Percentiles rank a stretch among this genome's conserved stretches.
Conservation (phyloP, 2,113 vertebrate species). For the Pycnonotus jocosus region DNA sequence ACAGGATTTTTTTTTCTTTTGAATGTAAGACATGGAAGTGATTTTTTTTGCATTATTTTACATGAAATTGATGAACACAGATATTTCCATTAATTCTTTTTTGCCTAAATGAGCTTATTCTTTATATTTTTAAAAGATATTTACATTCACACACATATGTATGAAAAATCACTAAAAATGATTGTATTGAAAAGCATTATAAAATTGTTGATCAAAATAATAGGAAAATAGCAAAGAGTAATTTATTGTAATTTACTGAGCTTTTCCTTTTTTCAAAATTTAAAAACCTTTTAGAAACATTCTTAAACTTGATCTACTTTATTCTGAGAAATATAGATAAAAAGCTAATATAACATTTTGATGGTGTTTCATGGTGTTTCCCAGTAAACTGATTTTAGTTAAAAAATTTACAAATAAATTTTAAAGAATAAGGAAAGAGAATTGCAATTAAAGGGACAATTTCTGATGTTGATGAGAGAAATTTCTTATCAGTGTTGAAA, state of each 20-base stretch:
- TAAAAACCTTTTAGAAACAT: neutral
- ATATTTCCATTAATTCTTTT: neutral
- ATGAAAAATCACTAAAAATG: neutral
- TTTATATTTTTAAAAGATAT: neutral
- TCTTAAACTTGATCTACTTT: neutral
- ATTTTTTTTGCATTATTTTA: neutral
- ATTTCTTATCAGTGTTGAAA: neutral
- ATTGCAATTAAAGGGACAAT: neutral
- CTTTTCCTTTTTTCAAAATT: neutral
- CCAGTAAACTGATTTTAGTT: neutral
- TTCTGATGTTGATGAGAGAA: neutral
- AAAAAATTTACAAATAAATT: neutral
- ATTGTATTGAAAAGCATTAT: neutral
- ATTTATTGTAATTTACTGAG: neutral
- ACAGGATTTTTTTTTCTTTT: neutral
- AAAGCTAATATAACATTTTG: neutral
- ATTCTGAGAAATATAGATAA: neutral
- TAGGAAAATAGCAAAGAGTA: neutral
- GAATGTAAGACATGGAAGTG: neutral
- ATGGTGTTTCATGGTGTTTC: neutral
- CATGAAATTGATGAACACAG: neutral
- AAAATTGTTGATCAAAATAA: neutral
- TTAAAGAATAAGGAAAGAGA: neutral
- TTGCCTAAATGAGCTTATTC: neutral
- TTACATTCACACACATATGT: neutral